phyloP scores from a whole-genome alignment of 2,888 invertebrate species.

The Bugula neritina region DNA sequence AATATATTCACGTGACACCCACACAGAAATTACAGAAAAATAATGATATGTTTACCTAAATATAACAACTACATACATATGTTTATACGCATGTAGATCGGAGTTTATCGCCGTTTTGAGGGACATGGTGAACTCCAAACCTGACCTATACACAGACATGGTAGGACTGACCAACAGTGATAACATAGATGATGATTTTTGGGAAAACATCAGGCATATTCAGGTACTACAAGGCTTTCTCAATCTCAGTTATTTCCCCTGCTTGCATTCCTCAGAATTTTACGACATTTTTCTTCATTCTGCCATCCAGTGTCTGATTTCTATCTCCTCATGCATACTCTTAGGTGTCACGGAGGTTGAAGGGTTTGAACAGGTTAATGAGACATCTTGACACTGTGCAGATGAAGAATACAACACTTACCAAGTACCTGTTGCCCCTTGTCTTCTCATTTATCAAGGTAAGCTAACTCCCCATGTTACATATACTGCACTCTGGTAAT shows the following conservation, averaged over 20 bases:
- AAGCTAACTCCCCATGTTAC: constrained; percentile 55
- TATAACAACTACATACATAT: no score
- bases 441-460: constrained; percentile 73
- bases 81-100: constrained; percentile 58
- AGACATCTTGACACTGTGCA: constrained; percentile 42
- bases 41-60: no score
- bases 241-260: no score
- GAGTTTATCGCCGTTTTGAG: constrained; percentile 76
- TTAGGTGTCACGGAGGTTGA: constrained; percentile 76
- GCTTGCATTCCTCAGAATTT: no score
- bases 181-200: constrained; percentile 86
- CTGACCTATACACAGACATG: constrained; percentile 37
- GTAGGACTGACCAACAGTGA: constrained; percentile 38
- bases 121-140: constrained; percentile 58
- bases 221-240: no score
- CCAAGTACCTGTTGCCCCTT: constrained; percentile 78
- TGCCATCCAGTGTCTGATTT: no score
- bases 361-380: constrained; percentile 67
- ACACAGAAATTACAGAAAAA: no score
- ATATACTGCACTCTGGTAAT: not conserved
- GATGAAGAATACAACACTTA: constrained; percentile 60
- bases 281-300: no score
- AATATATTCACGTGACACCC: no score
- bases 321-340: no score
- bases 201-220: constrained; percentile 79